Evolutionary conservation across 2,888 invertebrate genomes (phyloP), one percentile per base, ranked within the genome.

Genomic region (Hermaeophaga mercurialis): DNA sequence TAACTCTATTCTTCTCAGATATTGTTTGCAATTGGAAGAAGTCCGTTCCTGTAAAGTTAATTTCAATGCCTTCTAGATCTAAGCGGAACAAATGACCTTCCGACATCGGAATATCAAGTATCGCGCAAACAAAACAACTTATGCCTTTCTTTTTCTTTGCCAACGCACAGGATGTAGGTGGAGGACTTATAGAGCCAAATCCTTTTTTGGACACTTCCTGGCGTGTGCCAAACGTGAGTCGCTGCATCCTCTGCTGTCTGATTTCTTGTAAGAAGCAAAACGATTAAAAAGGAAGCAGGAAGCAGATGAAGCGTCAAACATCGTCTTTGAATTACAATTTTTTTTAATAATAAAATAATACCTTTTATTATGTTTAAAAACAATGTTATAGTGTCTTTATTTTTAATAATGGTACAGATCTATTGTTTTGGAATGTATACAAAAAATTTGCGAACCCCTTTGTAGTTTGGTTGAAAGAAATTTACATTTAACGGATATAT

Each of bases 161-260:
- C 41, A 24, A 43, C 43, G 26, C 24, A 43, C 43, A 43, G 43
- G 43, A 43, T 24, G 43, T 43, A 43, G 43, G 43, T 12, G 43
- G 43, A 6, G 19, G 19, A 22, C 3, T 24, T 22, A 12, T 12
- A 19, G 19, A 50, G 33, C 38, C 33, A 44, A 44, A 52, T 52
- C 52, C 52, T 43, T 52, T 52, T 44, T 43, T 24, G 34, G 43
- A 5, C 43, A 44, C 52, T 52, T 52, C 52, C 52, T 52, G 52
- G 43, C 52, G 52, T 43, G 52, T 52, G 52, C 52, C 43, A 14
- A 43, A 56, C 49, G 45, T 50, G 50, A 41, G 39, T 41, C 38
- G 53, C 31, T 31, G 39, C 26, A 31, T 28, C 47, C 18, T 28
- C 11, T 41, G 12, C 39, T 19, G 17, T 31, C n/a, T 22, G 12